Conservation (phyloP, 2,888 invertebrate genomes). For the Chirona hameri region DNA sequence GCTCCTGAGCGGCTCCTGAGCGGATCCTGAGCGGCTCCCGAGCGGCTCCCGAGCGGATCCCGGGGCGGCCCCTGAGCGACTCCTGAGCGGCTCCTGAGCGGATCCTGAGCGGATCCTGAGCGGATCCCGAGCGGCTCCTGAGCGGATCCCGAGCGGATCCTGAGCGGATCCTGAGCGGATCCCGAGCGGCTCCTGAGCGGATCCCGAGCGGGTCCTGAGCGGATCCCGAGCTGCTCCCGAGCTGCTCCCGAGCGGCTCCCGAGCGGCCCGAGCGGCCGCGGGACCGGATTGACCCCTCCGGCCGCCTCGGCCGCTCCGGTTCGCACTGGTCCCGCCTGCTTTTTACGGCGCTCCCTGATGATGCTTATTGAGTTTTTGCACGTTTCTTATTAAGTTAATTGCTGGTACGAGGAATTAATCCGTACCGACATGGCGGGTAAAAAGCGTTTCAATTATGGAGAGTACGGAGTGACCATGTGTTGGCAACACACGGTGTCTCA, state of each 20-base stretch:
- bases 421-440: background rate
- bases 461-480: background rate
- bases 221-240: too few species aligned
- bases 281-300: background rate
- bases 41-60: too few species aligned
- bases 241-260: too few species aligned
- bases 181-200: background rate
- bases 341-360: constrained; percentile 4
- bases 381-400: constrained; percentile 28
- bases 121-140: too few species aligned
- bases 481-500: too few species aligned
- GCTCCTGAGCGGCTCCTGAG: too few species aligned
- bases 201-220: too few species aligned
- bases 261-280: too few species aligned
- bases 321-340: background rate
- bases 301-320: background rate
- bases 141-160: too few species aligned
- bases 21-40: too few species aligned
- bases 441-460: constrained; percentile 22
- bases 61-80: too few species aligned
- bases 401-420: constrained; percentile 23
- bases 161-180: background rate
- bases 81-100: background rate
- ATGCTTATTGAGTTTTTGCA: constrained; percentile 25
- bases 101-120: background rate